Evolutionary conservation across 2,888 invertebrate genomes (phyloP), one percentile per base, ranked within the genome.

Genomic region (Ormyrus pomaceus): DNA sequence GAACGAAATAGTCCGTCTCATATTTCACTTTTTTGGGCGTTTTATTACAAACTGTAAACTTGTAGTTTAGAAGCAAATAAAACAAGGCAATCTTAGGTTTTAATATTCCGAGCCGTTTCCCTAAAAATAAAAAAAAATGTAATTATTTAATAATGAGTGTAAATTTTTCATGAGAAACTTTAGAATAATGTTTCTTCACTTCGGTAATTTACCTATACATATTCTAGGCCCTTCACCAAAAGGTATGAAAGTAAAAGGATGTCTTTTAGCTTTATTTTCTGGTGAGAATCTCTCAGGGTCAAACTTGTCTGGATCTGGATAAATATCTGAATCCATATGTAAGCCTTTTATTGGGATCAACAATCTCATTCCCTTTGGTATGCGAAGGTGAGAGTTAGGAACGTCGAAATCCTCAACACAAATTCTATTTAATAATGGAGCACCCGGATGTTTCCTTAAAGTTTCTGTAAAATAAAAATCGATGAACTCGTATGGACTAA

Each of bases 271-370:
- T 13, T 83, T 82, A 48, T 84, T 85, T 62, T 91, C 91, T 1
- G 88, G 85, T 19, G 83, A 84, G 83, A 92, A 92, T 34, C 34
- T 34, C 34, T 34, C 34, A 34, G 34, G 34, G 4, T 34, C 34
- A 34, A 34, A 34, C 34, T 56, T 92, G 86, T 90, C 87, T 0
- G 92, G 92, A 34, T 92, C 86, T 0, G 91, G 90, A 83, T 87
- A 92, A 83, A 90, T 89, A 51, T 91, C 86, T 5, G 90, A 88
- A 84, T 92, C 91, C 72, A 87, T 88, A 78, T 92, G 92, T 11
- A 92, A 79, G 3, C 87, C 88, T 34, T 86, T 83, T 0, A 90
- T 83, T 0, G 91, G 90, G 19, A 92, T 86, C 0, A 34, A 34
- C 34, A 34, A 34, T 34, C 34, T 34, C 34, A 34, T 34, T 6